Evolutionary conservation across 2,797 vertebrate species (phyloP), one percentile per base, ranked within the genome.

Genomic region (Alectoris magna): DNA sequence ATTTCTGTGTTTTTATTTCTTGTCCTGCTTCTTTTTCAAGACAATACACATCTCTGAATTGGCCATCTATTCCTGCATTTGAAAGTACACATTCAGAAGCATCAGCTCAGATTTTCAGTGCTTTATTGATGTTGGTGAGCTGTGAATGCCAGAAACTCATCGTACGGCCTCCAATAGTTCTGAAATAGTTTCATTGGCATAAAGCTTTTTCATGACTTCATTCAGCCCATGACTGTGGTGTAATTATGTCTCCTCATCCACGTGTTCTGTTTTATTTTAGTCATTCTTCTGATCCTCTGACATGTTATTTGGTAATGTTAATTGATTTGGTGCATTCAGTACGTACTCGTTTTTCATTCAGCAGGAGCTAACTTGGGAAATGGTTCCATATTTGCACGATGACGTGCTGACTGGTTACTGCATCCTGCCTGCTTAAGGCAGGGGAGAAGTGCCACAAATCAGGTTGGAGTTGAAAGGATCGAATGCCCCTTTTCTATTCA

Each of bases 241-340:
- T 93, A 96, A 96, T 96, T 94, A 95, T 88, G 92, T 95, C 87
- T 92, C 76, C 76, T 95, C 71, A 78, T 95, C 85, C 92, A 87
- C 21, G 11, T 93, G 91, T 90, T 94, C 94, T 83, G 84, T 94
- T 95, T 96, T 96, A 94, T 94, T 96, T 96, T 95, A 93, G 91
- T 91, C 82, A 86, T 94, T 92, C 91, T 94, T 87, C 94, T 16
- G 4, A 84, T 96, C 94, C 76, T 90, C 89, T 95, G 94, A 88
- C 82, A 76, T 56, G 76, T 78, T 92, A 66, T 89, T 95, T 92
- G 87, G 93, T 78, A 78, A 88, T 64, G 18, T 86, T 80, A 91
- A 95, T 93, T 94, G 91, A 67, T 90, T 77, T 75, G 90, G 67
- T 74, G 36, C 80, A 84, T 70, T 56, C 43, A 75, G 56, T 44